Conservation (phyloP, 2,888 invertebrate species). For the Polia nebulosa region DNA sequence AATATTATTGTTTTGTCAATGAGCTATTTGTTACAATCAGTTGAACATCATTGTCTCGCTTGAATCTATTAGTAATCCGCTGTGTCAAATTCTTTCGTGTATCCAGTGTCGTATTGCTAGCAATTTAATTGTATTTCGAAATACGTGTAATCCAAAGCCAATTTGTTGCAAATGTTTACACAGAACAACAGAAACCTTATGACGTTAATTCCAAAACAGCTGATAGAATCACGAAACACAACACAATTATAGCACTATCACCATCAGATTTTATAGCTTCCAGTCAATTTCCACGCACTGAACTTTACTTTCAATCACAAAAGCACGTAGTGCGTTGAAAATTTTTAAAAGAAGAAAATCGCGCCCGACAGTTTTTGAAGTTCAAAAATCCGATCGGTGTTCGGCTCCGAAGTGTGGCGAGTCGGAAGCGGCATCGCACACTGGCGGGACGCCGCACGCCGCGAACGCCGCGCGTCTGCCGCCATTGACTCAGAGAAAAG, state of each 20-base stretch:
- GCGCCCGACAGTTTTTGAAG: conserved; percentile 68
- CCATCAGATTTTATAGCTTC: conserved; percentile 45
- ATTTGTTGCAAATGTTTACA: conserved; percentile 41
- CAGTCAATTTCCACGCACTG: conserved; percentile 66
- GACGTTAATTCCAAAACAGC: conserved; percentile 74
- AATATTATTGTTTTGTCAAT: conserved; percentile 55
- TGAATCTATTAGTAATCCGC: background rate
- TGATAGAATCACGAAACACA: conserved; percentile 78
- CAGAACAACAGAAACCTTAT: conserved; percentile 76
- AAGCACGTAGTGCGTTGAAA: conserved; percentile 79
- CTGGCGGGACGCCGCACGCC: conserved; percentile 76
- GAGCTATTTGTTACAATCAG: conserved; percentile 32
- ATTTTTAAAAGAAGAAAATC: conserved; percentile 60
- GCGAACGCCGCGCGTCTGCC: conserved; percentile 69
- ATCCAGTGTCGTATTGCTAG: conserved; percentile 19
- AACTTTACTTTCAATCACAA: conserved; percentile 80
- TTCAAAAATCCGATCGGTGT: conserved; percentile 70
- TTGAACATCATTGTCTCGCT: conserved; percentile 4
- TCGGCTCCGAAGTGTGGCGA: conserved; percentile 79
- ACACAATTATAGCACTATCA: conserved; percentile 71
- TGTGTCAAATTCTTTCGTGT: background rate
- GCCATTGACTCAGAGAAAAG: conserved; percentile 84
- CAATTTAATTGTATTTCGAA: conserved; percentile 6
- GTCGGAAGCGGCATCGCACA: conserved; percentile 85
- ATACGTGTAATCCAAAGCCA: conserved; percentile 35